These are phyloP conservation scores for Heteronetta atricapilla DNA, from an alignment of 2,113 vertebrate species.

Conservation along the genomic window DNA sequence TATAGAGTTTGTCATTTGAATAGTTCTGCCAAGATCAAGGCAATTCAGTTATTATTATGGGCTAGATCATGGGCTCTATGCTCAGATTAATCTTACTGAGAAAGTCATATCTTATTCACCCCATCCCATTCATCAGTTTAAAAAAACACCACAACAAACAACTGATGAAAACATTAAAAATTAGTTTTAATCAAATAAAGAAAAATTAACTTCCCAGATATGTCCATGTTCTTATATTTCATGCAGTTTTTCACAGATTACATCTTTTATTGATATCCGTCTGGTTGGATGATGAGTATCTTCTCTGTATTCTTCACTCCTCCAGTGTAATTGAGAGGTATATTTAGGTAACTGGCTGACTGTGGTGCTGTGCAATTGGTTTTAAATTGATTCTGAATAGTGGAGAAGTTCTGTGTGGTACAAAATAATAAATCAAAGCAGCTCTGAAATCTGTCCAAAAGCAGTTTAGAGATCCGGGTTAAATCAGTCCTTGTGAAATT, in stretches of 20 bases:
- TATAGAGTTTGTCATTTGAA: background rate
- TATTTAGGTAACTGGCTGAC: conserved; percentile 17
- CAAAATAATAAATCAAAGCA: background rate
- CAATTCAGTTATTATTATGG: background rate
- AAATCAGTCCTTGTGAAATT: background rate
- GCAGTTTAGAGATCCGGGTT: background rate
- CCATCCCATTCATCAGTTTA: background rate
- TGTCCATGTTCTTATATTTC: background rate
- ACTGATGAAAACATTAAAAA: background rate
- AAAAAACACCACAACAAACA: background rate
- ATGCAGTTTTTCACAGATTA: background rate
- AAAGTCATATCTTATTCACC: background rate
- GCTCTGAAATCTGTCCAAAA: background rate
- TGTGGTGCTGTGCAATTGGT: conserved; percentile 4
- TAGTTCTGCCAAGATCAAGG: background rate
- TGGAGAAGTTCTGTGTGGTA: background rate
- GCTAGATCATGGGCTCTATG: background rate
- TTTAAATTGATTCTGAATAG: conserved; percentile 12
- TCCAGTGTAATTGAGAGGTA: background rate
- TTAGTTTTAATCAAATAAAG: background rate
- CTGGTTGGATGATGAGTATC: background rate
- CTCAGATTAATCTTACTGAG: background rate
- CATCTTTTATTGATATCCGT: background rate
- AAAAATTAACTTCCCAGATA: background rate
- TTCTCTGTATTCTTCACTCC: background rate